phyloP scores from a whole-genome alignment of 2,888 invertebrate species.

The Yponomeuta evonymella region DNA sequence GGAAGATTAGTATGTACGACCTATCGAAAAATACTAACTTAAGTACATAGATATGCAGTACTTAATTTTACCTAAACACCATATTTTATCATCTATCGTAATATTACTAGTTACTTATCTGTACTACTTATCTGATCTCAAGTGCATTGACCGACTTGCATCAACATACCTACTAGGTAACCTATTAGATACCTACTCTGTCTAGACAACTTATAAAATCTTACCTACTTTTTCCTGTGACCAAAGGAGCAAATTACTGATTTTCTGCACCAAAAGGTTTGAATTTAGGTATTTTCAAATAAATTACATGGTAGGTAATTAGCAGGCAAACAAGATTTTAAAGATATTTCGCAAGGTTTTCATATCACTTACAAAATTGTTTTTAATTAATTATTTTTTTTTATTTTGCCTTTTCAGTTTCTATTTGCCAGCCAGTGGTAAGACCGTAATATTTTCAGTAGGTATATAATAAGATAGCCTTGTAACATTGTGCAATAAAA shows the following conservation, averaged over 20 bases:
- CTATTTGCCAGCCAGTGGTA: neutral
- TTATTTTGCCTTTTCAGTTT: neutral
- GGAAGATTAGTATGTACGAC: too few species aligned
- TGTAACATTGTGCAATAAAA: slow-evolving; percentile 13
- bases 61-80: neutral
- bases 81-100: neutral
- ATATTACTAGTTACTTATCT: neutral
- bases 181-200: neutral
- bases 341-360: too few species aligned
- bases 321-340: too few species aligned
- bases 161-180: neutral
- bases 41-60: too few species aligned
- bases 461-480: neutral
- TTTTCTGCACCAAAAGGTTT: too few species aligned
- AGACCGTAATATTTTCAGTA: too few species aligned
- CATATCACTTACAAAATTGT: too few species aligned
- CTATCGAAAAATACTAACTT: too few species aligned
- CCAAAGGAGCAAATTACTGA: too few species aligned
- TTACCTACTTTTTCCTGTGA: neutral
- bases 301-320: too few species aligned
- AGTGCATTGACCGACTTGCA: neutral
- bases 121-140: neutral
- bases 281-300: too few species aligned
- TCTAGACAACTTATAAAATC: neutral
- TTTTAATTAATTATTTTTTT: too few species aligned